Base-by-base conservation (phyloP, 1,140 invertebrate species). In the Lutraria rhynchaena region DNA sequence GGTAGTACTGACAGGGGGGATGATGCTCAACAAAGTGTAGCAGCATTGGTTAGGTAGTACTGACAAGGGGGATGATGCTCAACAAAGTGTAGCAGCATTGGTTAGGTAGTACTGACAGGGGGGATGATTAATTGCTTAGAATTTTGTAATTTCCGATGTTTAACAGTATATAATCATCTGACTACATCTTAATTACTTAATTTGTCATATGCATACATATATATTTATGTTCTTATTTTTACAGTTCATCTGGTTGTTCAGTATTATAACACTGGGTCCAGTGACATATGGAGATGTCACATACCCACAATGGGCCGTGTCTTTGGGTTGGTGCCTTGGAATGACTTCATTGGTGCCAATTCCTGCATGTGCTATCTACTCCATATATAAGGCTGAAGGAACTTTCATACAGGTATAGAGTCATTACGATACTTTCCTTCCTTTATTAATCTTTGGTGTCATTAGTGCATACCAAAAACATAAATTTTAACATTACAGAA, bases 241-340 rank as follows among this genome's bases (percentile, higher is more conserved):
- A 37, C 83, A 90, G 90, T 86, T 86, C 55, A 85, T 90, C 44
- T 89, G 89, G 87, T 60, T 90, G 41, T 90, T 90, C 83, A 90
- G 87, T 82, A 82, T 89, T 0, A 82, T 85, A 3, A 88, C 86
- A 0, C 57, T 90, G 9, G 85, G 83, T 4, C 88, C 89, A 13
- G 89, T 90, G 15, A 87, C 89, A 2, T 91, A 91, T 60, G 89
- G 88, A 7, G 84, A 84, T 19, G 73, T 83, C 33, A 55, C 61
- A 13, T 91, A 91, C 70, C 90, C 90, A 1, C 24, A 46, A 7
- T 91, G 90, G 90, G 88, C 90, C 0, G 85, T 90, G 24, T 83
- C 69, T 3, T 74, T 90, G 49, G 90, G 90, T 11, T 91, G 90
- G 90, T 78, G 77, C 13, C 58, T 91, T 15, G 89, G 84, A 4